Evolutionary conservation across 2,113 vertebrate genomes (phyloP).

Genomic region (Carollia perspicillata): DNA sequence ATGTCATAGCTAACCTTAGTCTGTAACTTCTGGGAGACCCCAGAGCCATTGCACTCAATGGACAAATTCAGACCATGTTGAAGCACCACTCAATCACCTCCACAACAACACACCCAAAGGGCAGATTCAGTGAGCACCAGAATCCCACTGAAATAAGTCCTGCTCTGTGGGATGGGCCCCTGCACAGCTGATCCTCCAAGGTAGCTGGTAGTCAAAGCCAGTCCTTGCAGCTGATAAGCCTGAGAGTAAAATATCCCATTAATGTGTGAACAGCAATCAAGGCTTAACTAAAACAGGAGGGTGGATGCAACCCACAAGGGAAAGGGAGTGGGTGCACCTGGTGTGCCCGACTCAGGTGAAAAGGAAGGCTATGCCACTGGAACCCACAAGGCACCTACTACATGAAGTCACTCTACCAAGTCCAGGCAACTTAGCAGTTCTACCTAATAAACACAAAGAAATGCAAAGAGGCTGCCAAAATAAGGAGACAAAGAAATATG

Average conservation of each 20-base stretch:
- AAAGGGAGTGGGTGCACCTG: neutral
- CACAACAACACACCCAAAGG: neutral
- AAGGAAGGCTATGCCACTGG: neutral
- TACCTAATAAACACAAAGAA: neutral
- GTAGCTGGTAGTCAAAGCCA: neutral
- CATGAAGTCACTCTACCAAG: neutral
- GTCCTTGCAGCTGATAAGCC: neutral
- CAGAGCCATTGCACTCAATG: neutral
- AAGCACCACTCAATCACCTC: neutral
- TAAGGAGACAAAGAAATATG: too few relatives aligned
- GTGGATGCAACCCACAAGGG: neutral
- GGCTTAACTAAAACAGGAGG: neutral
- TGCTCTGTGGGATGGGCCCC: neutral
- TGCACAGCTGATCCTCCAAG: neutral
- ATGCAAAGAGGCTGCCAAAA: neutral
- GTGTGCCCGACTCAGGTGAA: too few relatives aligned
- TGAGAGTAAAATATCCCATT: neutral
- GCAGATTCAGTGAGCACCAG: neutral
- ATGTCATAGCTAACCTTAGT: neutral
- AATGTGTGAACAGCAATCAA: neutral
- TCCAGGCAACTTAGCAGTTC: neutral
- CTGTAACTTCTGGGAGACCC: neutral
- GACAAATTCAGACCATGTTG: neutral
- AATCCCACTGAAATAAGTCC: neutral
- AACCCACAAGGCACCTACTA: neutral